A percentile compares a stretch with the other conserved stretches of the same genome.
Conservation (phyloP, 2,797 vertebrate genomes). For the Crossoptilon crossoptilon region DNA sequence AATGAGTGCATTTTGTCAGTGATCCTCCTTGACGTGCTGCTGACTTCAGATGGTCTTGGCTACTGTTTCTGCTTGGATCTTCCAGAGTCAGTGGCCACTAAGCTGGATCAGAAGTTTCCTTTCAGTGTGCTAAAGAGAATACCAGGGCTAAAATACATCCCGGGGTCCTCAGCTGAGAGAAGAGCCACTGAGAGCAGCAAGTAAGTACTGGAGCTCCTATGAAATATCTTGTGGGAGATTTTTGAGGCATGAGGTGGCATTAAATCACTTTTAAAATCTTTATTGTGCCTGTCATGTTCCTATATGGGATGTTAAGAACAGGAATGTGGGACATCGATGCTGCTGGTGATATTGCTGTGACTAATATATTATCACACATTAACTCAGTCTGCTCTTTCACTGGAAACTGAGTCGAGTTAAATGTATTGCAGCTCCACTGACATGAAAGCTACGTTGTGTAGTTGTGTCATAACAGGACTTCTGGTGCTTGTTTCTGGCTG, state of each 20-base stretch:
- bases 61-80: slow-evolving; percentile 79
- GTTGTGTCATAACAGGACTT: neutral
- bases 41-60: slow-evolving; percentile 76
- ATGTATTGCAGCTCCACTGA: neutral
- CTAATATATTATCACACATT: neutral
- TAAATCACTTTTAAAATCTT: neutral
- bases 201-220: slow-evolving; percentile 56
- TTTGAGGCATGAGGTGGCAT: neutral
- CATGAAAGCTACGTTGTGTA: neutral
- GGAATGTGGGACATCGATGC: neutral
- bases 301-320: neutral
- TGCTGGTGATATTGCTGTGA: neutral
- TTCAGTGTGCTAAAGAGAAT: slow-evolving; percentile 77
- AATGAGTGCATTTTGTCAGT: neutral
- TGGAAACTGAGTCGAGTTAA: neutral
- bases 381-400: neutral
- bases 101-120: slow-evolving; percentile 75
- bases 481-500: neutral
- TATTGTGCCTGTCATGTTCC: neutral
- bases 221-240: neutral
- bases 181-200: slow-evolving; percentile 66
- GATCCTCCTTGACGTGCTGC: slow-evolving; percentile 41
- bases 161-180: slow-evolving; percentile 60
- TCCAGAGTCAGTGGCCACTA: slow-evolving; percentile 60
- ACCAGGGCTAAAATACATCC: slow-evolving; percentile 65